Percentiles rank a stretch among this genome's conserved stretches.
These are phyloP conservation scores for Clarias platycephalus DNA, from an alignment of 2,797 vertebrate species.

Conservation along the genomic window DNA sequence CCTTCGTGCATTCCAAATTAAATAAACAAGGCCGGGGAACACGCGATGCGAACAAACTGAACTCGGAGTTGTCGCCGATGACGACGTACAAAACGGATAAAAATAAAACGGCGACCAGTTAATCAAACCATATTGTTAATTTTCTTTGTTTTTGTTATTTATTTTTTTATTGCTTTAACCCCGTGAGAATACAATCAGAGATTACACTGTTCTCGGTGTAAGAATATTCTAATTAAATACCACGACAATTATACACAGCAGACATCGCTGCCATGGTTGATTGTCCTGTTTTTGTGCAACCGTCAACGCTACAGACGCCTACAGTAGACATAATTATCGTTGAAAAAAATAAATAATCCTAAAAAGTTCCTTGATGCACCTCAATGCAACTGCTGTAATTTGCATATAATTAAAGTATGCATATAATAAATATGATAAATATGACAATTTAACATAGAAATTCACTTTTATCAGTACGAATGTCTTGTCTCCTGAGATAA, in stretches of 20 bases:
- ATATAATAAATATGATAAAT: not conserved
- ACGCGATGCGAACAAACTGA: conserved; percentile 1
- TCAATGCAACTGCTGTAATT: not conserved
- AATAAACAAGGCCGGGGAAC: conserved; percentile 26
- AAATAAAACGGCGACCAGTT: conserved; percentile 9
- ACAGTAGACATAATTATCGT: not conserved
- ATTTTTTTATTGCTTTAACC: not conserved
- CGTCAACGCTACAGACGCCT: not conserved
- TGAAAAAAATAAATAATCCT: not conserved
- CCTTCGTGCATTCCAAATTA: conserved; percentile 35
- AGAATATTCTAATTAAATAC: conserved; percentile 28
- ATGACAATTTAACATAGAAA: not conserved
- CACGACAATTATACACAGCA: conserved; percentile 32
- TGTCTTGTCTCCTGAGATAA: not conserved
- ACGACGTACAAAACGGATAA: not conserved
- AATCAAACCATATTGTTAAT: conserved; percentile 40
- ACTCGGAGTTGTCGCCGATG: not conserved
- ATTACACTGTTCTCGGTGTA: conserved; percentile 1
- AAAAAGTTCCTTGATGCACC: not conserved
- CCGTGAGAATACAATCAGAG: not conserved
- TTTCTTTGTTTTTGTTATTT: conserved; percentile 5
- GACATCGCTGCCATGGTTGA: not conserved
- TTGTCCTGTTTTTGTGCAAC: conserved; percentile 22
- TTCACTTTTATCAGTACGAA: not conserved
- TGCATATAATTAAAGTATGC: not conserved